Base-by-base conservation (phyloP, 2,797 vertebrate genomes). In the Notoglanidium macrostoma region DNA sequence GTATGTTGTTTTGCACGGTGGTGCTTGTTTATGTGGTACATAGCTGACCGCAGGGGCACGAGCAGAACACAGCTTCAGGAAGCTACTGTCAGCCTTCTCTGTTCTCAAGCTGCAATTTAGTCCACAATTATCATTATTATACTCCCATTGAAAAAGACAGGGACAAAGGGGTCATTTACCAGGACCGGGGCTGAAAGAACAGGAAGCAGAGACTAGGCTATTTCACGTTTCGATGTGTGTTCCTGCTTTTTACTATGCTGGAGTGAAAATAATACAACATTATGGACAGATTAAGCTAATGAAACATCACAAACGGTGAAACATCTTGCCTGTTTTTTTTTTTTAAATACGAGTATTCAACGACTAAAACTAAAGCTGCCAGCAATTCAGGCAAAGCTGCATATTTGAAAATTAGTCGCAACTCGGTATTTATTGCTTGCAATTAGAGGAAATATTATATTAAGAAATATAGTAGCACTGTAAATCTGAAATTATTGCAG, bases 71-170 rank as follows among this genome's bases (percentile, higher is more conserved):
- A 87, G 87, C 84, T 63, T 35, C 79, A 89, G 90, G 88, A 89
- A 91, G 84, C 86, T 84, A 80, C 88, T 91, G 90, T 91, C 88
- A 91, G 83, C 79, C 83, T 29, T 84, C 90, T 89, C 86, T 83
- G 78, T 88, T 86, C 88, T 88, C 88, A 91, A 86, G 90, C 90
- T 90, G 89, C 88, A 91, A 91, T 91, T 91, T 91, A 90, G 86
- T 68, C 57, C 73, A 83, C 90, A 85, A 91, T 91, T 89, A 91
- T 91, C 89, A 90, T 91, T 90, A 91, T 91, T 91, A 91, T 88
- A 89, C 89, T 81, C 90, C 81, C 72, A 83, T 67, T 88, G 87
- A 89, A 88, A 88, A 84, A 88, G 87, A 87, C 61, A 32, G 46
- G 88, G 88, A 89, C 86, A 89, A 78, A 91, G 90, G 91, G 90